A percentile compares a stretch with the other conserved stretches of the same genome.
Evolutionary conservation across 2,888 invertebrate species (phyloP).

Genomic region (Anticlea derivata): DNA sequence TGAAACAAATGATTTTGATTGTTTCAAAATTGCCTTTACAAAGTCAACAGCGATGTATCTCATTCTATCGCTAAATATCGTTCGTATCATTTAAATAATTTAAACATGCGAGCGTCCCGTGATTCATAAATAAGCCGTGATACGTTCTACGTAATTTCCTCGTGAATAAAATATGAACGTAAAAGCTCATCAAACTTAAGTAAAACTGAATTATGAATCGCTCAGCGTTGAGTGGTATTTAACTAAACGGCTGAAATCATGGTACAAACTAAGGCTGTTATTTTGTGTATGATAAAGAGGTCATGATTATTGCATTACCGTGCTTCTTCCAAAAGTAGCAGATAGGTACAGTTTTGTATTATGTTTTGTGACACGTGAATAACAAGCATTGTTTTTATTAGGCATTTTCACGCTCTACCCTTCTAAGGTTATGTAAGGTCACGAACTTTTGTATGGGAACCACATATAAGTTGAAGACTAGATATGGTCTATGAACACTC

Average conservation of each 20-base stretch:
- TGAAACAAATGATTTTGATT: no score
- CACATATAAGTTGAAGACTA: no score
- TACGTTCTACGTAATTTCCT: conserved; percentile 32
- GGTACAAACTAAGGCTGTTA: conserved; percentile 6
- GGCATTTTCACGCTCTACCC: no score
- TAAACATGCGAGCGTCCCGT: conserved; percentile 22
- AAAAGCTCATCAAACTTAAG: conserved; percentile 39
- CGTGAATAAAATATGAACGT: conserved; percentile 39
- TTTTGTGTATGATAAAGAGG: neutral
- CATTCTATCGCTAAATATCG: conserved; percentile 17
- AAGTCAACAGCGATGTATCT: conserved; percentile 1
- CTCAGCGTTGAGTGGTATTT: conserved; percentile 29
- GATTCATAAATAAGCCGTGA: conserved; percentile 33
- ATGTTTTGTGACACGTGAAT: no score
- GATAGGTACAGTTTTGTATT: no score
- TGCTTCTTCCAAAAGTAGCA: no score
- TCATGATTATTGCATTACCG: neutral
- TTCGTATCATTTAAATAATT: conserved; percentile 20
- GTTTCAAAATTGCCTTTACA: neutral
- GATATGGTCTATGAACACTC: no score
- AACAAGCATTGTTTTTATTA: no score
- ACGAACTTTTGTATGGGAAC: no score
- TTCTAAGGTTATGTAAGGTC: no score
- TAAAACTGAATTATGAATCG: conserved; percentile 41
- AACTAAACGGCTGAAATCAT: conserved; percentile 26